Evolutionary conservation across 2,888 invertebrate species (phyloP).

Genomic region (Cantharis nigra): DNA sequence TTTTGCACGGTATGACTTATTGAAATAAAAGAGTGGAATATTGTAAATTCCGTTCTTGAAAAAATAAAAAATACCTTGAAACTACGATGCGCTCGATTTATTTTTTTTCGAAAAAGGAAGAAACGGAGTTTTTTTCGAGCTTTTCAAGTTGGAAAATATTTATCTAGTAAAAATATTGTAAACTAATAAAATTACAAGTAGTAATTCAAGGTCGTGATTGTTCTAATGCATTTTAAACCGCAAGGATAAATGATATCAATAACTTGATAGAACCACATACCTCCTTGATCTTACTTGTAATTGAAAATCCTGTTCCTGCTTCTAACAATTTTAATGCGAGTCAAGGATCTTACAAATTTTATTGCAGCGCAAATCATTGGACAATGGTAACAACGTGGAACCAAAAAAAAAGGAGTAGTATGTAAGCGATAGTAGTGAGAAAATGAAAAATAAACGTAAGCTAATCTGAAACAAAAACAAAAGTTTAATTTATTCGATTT

Average conservation of each 20-base stretch:
- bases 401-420: constrained; percentile 11
- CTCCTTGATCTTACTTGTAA: constrained; percentile 36
- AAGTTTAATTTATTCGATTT: not conserved
- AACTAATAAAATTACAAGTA: constrained; percentile 21
- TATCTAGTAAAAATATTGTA: constrained; percentile 5
- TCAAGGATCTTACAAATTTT: constrained; percentile 37
- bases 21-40: not conserved
- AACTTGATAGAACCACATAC: constrained; percentile 37
- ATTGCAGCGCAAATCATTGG: not conserved
- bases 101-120: not conserved
- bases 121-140: not conserved
- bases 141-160: not conserved
- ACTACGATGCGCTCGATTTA: not conserved
- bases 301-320: constrained; percentile 43
- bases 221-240: constrained; percentile 43
- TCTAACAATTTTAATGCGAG: constrained; percentile 37
- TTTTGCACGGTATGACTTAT: not conserved
- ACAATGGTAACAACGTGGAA: constrained; percentile 22
- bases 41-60: not conserved
- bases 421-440: constrained; percentile 30
- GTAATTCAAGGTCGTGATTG: constrained; percentile 42
- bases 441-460: constrained; percentile 1
- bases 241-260: constrained; percentile 40
- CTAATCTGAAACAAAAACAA: not conserved
- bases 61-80: not conserved